Percentiles rank a stretch among this genome's conserved stretches.
phyloP scores from a whole-genome alignment of 2,888 invertebrate species.

The Callosobruchus maculatus region DNA sequence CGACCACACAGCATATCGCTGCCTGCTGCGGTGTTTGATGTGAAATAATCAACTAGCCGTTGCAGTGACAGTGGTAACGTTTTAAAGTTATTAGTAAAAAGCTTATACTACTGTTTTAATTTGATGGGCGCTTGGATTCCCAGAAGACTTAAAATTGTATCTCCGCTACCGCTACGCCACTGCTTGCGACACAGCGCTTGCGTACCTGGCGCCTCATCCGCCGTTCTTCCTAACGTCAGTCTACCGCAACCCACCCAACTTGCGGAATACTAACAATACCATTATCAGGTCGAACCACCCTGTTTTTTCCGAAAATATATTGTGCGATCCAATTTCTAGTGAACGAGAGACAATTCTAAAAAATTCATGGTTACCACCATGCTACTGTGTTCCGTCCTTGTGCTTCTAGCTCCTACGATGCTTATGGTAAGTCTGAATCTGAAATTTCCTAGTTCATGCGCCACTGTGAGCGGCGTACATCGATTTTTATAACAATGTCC shows the following conservation, averaged over 20 bases:
- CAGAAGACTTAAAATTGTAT: no score
- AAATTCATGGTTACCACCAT: neutral
- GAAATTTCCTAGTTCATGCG: neutral
- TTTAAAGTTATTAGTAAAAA: no score
- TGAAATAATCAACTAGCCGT: no score
- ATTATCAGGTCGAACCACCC: neutral
- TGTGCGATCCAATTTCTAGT: neutral
- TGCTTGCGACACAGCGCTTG: neutral
- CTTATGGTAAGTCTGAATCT: neutral
- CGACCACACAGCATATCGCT: no score
- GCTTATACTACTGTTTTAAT: no score
- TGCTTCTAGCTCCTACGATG: neutral
- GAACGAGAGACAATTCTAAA: neutral
- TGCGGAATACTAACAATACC: neutral
- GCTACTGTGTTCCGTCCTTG: neutral
- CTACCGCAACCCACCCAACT: neutral
- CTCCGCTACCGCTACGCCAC: neutral
- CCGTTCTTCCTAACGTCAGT: neutral
- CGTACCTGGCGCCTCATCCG: neutral
- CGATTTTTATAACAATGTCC: neutral
- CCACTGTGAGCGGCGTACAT: neutral
- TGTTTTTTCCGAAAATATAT: neutral
- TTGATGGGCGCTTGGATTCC: no score
- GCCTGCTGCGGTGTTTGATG: no score
- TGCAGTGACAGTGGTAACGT: no score